Conservation (phyloP, 2,888 invertebrate species). For the Ichneumon xanthorius region DNA sequence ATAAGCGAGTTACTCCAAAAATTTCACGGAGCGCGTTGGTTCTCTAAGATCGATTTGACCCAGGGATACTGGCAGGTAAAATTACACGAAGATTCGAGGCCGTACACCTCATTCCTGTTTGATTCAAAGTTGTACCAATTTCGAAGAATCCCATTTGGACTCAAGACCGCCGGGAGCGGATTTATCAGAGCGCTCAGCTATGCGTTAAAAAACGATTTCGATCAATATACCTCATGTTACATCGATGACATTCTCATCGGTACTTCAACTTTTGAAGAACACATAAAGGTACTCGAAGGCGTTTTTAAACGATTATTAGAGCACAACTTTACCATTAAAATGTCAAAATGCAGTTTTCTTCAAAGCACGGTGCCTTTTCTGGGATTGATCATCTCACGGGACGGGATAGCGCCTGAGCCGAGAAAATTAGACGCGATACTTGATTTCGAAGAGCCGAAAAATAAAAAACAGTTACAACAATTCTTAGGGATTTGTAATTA, state of each 20-base stretch:
- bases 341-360: constrained; percentile 1
- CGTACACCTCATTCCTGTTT: too few species aligned
- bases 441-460: constrained; percentile 18
- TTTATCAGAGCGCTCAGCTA: too few species aligned
- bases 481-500: constrained; percentile 47
- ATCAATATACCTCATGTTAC: not conserved
- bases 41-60: too few species aligned
- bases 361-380: not conserved
- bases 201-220: not conserved
- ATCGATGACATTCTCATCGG: constrained; percentile 6
- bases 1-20: too few species aligned
- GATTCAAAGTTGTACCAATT: too few species aligned
- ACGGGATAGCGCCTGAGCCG: not conserved
- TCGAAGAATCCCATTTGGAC: too few species aligned
- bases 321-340: not conserved
- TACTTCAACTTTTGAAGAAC: not conserved
- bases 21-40: too few species aligned
- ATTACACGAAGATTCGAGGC: too few species aligned
- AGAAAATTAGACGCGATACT: not conserved
- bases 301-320: not conserved
- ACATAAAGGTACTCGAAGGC: not conserved
- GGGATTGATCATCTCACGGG: not conserved
- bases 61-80: too few species aligned
- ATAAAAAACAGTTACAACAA: constrained; percentile 64
- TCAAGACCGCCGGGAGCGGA: too few species aligned